Evolutionary conservation across 1,140 invertebrate genomes (phyloP).

Genomic region (Drosophila micromelanica): DNA sequence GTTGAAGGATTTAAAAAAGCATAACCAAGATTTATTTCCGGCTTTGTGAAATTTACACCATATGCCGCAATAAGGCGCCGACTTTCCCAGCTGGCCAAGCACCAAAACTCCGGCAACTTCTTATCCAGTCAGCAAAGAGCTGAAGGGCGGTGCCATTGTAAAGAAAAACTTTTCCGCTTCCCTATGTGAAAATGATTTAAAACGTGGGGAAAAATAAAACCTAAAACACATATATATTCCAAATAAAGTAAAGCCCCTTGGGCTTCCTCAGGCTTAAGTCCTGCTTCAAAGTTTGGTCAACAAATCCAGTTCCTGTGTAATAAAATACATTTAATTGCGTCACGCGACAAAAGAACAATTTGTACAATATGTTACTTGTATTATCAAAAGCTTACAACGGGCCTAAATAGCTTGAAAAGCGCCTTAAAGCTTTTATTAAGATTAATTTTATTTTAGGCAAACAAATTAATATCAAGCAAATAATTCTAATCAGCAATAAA

Average conservation of each 20-base stretch:
- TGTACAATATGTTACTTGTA: conserved; percentile 1
- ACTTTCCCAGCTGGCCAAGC: conserved; percentile 41
- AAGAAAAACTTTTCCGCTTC: conserved; percentile 17
- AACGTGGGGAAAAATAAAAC: not conserved
- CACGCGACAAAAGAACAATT: not conserved
- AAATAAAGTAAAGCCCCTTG: not conserved
- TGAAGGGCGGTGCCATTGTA: not conserved
- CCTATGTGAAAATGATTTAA: conserved; percentile 10
- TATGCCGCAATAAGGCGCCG: conserved; percentile 46
- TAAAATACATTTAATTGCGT: conserved; percentile 22
- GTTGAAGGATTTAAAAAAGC: conserved; percentile 53
- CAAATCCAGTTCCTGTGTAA: conserved; percentile 1
- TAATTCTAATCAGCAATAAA: not conserved
- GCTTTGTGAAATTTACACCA: conserved; percentile 73
- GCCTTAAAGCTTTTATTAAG: not conserved
- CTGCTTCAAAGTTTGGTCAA: conserved; percentile 8
- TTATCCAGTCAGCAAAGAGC: conserved; percentile 23
- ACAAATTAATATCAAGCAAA: too few species aligned
- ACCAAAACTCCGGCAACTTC: conserved; percentile 17
- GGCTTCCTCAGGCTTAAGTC: not conserved
- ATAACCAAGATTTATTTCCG: conserved; percentile 82
- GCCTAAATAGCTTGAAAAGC: not conserved
- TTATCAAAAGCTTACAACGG: not conserved
- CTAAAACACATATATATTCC: not conserved
- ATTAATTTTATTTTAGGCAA: not conserved